phyloP scores from a whole-genome alignment of 2,113 vertebrate species.

The Strix uralensis region DNA sequence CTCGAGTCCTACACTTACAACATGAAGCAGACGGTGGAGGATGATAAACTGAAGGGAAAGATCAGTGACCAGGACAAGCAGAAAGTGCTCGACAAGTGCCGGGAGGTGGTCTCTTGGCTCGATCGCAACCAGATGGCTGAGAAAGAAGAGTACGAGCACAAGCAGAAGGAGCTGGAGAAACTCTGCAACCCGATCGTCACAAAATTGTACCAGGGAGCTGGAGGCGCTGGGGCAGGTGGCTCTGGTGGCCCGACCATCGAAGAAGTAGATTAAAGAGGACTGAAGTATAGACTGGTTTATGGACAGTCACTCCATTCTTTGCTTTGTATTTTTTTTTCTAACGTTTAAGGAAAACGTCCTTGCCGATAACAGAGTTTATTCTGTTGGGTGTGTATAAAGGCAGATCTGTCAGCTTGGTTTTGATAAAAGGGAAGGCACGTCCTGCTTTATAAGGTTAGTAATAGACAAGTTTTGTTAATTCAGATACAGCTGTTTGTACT shows the following conservation, averaged over 20 bases:
- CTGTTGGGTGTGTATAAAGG: constrained; percentile 64
- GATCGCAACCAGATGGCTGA: constrained; percentile 84
- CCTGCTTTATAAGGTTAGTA: constrained; percentile 74
- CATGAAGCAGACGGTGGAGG: constrained; percentile 81
- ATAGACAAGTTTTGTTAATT: constrained; percentile 67
- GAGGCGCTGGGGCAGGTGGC: constrained; percentile 57
- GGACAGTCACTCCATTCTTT: constrained; percentile 65
- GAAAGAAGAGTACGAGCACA: constrained; percentile 83
- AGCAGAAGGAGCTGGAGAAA: constrained; percentile 84
- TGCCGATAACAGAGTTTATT: constrained; percentile 67
- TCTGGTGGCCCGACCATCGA: constrained; percentile 80
- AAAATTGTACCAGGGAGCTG: constrained; percentile 80
- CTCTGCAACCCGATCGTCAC: constrained; percentile 83
- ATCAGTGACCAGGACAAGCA: constrained; percentile 81
- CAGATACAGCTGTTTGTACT: constrained; percentile 56
- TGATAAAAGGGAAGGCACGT: constrained; percentile 69
- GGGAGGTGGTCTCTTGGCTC: constrained; percentile 78
- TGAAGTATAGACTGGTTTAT: constrained; percentile 41
- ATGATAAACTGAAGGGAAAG: constrained; percentile 82
- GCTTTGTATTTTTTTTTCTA: constrained; percentile 51
- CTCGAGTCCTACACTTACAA: constrained; percentile 82
- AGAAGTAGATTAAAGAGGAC: constrained; percentile 78
- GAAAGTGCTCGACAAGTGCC: constrained; percentile 80
- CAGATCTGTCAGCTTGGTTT: constrained; percentile 66
- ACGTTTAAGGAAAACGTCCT: constrained; percentile 65